Percentiles rank a stretch among this genome's conserved stretches.
Evolutionary conservation across 2,113 vertebrate genomes (phyloP).

Genomic region (Pardalotus punctatus): DNA sequence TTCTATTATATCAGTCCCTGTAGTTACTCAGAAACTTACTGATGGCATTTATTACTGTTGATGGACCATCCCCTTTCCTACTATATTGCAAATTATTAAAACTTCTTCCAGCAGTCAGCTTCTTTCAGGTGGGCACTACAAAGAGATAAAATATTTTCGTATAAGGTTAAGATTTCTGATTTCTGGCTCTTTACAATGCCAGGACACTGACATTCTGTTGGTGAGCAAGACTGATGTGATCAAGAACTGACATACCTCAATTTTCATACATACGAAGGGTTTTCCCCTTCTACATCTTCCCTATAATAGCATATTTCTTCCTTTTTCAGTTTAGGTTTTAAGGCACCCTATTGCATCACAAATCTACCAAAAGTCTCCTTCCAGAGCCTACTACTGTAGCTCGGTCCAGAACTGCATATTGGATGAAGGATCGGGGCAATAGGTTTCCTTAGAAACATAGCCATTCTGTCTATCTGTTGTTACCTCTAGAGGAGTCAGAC

Average conservation of each 20-base stretch:
- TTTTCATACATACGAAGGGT: background rate
- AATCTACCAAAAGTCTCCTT: background rate
- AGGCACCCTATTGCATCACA: background rate
- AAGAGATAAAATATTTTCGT: background rate
- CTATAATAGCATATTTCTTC: background rate
- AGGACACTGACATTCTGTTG: background rate
- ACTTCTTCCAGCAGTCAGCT: background rate
- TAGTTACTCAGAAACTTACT: background rate
- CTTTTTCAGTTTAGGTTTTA: background rate
- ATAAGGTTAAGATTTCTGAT: background rate
- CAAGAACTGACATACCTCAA: rapidly evolving
- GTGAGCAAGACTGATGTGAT: background rate
- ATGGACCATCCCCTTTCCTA: background rate
- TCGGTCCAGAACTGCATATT: background rate
- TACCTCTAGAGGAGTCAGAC: background rate
- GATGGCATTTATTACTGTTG: background rate
- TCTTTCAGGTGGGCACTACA: background rate
- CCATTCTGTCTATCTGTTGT: background rate
- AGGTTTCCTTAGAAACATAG: rapidly evolving
- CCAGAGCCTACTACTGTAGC: background rate
- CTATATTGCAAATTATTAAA: background rate
- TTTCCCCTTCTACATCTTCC: background rate
- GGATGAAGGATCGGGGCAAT: background rate
- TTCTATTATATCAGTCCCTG: background rate
- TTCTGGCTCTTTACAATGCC: background rate